These are phyloP conservation scores for Hirtodrosophila duncani DNA, from an alignment of 2,888 invertebrate genomes.

Conservation along the genomic window DNA sequence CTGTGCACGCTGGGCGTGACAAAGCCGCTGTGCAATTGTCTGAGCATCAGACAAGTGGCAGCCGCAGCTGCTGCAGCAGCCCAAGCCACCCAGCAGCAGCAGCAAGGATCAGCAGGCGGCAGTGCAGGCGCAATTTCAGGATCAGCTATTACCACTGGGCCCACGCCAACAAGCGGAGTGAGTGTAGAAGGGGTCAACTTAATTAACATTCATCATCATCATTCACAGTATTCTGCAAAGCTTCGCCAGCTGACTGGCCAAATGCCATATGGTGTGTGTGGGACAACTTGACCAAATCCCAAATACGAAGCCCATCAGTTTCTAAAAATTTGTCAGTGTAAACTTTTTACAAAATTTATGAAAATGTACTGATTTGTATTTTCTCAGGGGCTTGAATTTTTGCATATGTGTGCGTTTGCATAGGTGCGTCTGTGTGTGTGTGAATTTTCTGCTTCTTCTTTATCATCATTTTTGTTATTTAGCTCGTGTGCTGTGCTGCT, in stretches of 20 bases:
- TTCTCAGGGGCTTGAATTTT: not conserved
- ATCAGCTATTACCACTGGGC: constrained; percentile 71
- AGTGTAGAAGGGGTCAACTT: constrained; percentile 64
- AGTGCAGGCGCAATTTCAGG: constrained; percentile 23
- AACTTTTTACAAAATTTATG: no score
- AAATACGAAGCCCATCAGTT: constrained; percentile 38
- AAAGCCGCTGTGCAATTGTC: constrained; percentile 78
- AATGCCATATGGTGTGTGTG: constrained; percentile 62
- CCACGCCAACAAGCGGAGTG: constrained; percentile 53
- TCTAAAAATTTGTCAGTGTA: constrained; percentile 50
- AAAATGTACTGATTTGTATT: constrained; percentile 14
- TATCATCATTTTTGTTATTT: constrained; percentile 33
- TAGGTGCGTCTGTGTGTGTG: not conserved
- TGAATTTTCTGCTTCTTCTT: not conserved
- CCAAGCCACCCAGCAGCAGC: constrained; percentile 39
- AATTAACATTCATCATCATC: constrained; percentile 5
- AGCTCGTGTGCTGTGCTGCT: constrained; percentile 63
- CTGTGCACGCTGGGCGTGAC: constrained; percentile 79
- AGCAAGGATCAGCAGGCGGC: constrained; percentile 17
- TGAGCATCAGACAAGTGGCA: constrained; percentile 78
- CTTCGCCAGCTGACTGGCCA: constrained; percentile 9
- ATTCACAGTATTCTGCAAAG: not conserved
- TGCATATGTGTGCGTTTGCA: not conserved
- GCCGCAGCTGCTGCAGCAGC: constrained; percentile 76
- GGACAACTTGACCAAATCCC: constrained; percentile 64